Evolutionary conservation across 2,797 vertebrate genomes (phyloP), one percentile per base, ranked within the genome.

Genomic region (Danio aesculapii): DNA sequence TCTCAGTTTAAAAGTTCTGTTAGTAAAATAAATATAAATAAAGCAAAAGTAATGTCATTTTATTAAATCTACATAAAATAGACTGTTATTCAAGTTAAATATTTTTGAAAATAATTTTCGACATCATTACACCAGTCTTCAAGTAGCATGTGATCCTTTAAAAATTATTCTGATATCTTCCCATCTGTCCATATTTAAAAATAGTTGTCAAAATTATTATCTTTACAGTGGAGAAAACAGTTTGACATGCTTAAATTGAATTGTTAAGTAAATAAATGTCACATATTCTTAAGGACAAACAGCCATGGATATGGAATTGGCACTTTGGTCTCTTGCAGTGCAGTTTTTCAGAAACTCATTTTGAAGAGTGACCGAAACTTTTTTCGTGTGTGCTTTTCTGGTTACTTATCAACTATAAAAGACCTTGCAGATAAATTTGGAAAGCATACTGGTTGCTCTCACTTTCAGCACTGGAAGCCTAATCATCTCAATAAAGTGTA

Each of bases 371-470:
- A 70, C 66, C 50, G 81, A 79, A 85, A 47, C 85, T 89, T 81
- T 30, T 80, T 82, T 69, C 12, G 6, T 85, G 73, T 89, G 87
- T 88, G 87, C 70, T 84, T 86, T 67, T 75, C 80, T 66, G 76
- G 90, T 90, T 93, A 95, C 93, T 95, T 79, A 95, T 95, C 93
- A 86, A 93, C 93, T 83, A 83, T 70, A 59, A 79, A 88, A 81
- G 91, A 90, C 93, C 92, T 92, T 91, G 89, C 74, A 75, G 67
- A 88, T 90, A 88, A 78, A 87, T 91, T 90, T 88, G 83, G 72
- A 58, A 81, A 52, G 19, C 13, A 77, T 85, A 85, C 84, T 80
- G 52, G 55, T 77, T 84, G 85, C 83, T 81, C 63, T 88, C 90
- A 88, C 88, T 91, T 82, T 83, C 41, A 68, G 64, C 81, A 39